A percentile compares a stretch with the other conserved stretches of the same genome.
Evolutionary conservation across 2,797 vertebrate species (phyloP).

Genomic region (Tragopan temminckii): DNA sequence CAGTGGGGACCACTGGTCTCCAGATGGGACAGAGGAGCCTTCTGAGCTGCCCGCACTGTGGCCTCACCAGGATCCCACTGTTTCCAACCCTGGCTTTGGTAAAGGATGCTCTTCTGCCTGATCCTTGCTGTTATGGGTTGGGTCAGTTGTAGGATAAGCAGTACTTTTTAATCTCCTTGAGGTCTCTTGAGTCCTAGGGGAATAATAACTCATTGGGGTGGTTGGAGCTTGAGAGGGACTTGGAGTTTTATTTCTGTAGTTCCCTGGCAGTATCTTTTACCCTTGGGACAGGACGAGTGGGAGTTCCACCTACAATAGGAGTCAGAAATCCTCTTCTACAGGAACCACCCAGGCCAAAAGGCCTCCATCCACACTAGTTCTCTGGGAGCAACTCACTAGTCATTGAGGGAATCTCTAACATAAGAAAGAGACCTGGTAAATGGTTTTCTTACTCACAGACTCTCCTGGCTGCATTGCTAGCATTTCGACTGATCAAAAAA

Average conservation of each 20-base stretch:
- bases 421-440: neutral
- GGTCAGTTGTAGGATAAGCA: constrained; percentile 2
- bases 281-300: constrained; percentile 25
- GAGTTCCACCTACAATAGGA: constrained; percentile 31
- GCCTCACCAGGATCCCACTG: neutral
- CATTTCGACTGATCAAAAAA: neutral
- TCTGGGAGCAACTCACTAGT: neutral
- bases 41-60: accelerated
- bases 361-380: neutral
- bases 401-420: neutral
- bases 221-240: constrained; percentile 27
- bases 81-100: neutral
- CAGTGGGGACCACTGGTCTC: neutral
- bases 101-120: neutral
- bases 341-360: constrained; percentile 25
- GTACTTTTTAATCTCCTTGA: neutral
- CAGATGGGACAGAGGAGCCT: neutral
- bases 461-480: neutral
- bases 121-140: neutral
- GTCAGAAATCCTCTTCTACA: constrained; percentile 35
- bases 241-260: constrained; percentile 38
- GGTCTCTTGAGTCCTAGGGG: constrained; percentile 2
- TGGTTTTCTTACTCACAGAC: neutral
- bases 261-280: constrained; percentile 44
- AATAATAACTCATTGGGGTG: constrained; percentile 19